Percentiles rank a stretch among this genome's conserved stretches.
These are phyloP conservation scores for Limnephilus lunatus DNA, from an alignment of 2,888 invertebrate genomes.

Conservation along the genomic window DNA sequence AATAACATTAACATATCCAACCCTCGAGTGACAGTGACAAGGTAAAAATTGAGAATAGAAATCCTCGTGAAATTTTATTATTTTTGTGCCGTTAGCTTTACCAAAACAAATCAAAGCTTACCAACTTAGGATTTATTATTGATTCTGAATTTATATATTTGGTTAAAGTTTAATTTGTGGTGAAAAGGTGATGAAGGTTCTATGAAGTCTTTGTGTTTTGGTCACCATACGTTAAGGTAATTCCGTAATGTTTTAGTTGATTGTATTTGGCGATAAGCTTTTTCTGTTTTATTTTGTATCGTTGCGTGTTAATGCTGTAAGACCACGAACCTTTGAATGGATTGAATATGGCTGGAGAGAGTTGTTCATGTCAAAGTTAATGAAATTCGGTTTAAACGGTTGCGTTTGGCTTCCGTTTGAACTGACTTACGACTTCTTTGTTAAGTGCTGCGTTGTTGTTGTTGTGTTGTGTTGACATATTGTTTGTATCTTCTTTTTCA, in stretches of 20 bases:
- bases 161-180: not conserved
- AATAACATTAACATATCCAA: slow-evolving; percentile 23
- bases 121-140: not conserved
- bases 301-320: not conserved
- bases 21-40: not conserved
- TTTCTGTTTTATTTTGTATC: not conserved
- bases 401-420: not conserved
- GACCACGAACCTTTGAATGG: not conserved
- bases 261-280: not conserved
- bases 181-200: not conserved
- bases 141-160: not conserved
- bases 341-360: not conserved
- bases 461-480: not conserved
- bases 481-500: not conserved
- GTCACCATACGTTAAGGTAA: not conserved
- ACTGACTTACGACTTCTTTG: not conserved
- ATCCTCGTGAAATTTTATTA: not conserved
- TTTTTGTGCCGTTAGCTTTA: not conserved
- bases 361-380: not conserved
- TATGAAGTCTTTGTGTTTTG: not conserved
- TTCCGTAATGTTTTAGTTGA: not conserved
- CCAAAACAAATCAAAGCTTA: not conserved
- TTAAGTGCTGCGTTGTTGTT: not conserved
- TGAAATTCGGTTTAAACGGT: not conserved
- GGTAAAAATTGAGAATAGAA: not conserved